Base-by-base conservation (phyloP, 2,888 invertebrate genomes). In the Drosophila antonietae region DNA sequence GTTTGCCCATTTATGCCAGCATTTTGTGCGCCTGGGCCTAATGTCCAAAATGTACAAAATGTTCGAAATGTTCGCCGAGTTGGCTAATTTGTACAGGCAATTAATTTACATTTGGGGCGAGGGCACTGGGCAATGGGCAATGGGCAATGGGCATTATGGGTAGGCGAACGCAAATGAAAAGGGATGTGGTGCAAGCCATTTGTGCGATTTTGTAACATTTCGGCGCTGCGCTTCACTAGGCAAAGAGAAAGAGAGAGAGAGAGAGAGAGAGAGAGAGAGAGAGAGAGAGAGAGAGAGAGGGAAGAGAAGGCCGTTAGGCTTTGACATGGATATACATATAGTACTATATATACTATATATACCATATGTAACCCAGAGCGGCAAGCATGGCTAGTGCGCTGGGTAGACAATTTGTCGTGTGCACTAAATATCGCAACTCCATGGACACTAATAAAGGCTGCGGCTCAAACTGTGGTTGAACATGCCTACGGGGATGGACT, bases 11-110 rank as follows among this genome's bases (percentile, higher is more conserved):
- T 77, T 60, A n/a, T 56, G 39, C 52, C 60, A 55, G 46, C 72
- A 62, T 61, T 75, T 75, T 68, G 60, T 72, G 59, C 68, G 35
- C 35, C 35, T 53, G 56, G 62, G 67, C 67, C 75, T 73, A 71
- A 76, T 81, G 75, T 70, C 74, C 81, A 44, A 63, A 65, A 59
- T 63, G 63, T 63, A 55, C 47, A 51, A 73, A 64, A 59, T 64
- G 72, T 68, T 49, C 81, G 44, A 79, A 73, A 73, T 78, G 78
- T 70, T 64, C 78, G 63, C 62, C 66, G 72, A 72, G 68, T 69
- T 73, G 88, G 76, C 83, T 84, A 84, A 84, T 84, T 84, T 88
- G 83, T 73, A 80, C 88, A 75, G 83, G 83, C 83, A 84, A 84
- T 84, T 84, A 84, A 88, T 84, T 84, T 88, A 85, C 83, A 83